Base-by-base conservation (phyloP, 2,888 invertebrate species). In the Drosophila mulleri region DNA sequence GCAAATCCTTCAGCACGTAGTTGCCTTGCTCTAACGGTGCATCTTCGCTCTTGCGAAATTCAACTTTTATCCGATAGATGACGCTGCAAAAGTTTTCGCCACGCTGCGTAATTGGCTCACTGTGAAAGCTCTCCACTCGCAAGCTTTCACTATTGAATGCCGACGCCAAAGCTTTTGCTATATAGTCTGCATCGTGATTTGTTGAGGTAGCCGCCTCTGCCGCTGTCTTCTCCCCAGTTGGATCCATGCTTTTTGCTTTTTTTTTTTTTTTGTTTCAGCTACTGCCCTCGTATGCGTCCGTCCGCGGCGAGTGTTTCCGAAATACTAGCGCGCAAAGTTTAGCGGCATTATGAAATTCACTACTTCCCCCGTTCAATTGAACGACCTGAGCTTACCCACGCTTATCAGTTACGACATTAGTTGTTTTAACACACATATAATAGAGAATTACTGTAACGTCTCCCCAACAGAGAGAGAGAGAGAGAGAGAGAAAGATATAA, bases 61-160 rank as follows among this genome's bases (percentile, higher is more conserved):
- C 44, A 0, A 90, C 77, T 5, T 73, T 63, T 16, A 78, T 61
- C 26, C 82, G 80, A 56, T 89, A 91, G 72, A 91, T 90, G 68
- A 75, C 75, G 74, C 91, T 91, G 64, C 90, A 91, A 65, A 87
- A 91, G 72, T 91, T 91, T 18, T 91, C 91, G 35, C 91, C 91
- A 54, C 32, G 41, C n/a, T 80, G 75, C 11, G 47, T 75, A 42
- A 86, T 61, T 6, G 42, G 29, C 14, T 77, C 65, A 14, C 72
- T 68, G 3, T 68, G 29, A 44, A 75, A 82, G 26, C 53, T 72
- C 57, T 74, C 67, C n/a, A 89, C 60, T 9, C 56, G 48, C 53
- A 89, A 64, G 26, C 63, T 71, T 59, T 65, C 56, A 18, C 68
- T 65, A 5, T 65, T 41, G 20, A 75, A 73, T 4, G 80, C 75